A percentile compares a stretch with the other conserved stretches of the same genome.
These are phyloP conservation scores for Chelidonichthys spinosus DNA, from an alignment of 2,797 vertebrate species.

Conservation along the genomic window DNA sequence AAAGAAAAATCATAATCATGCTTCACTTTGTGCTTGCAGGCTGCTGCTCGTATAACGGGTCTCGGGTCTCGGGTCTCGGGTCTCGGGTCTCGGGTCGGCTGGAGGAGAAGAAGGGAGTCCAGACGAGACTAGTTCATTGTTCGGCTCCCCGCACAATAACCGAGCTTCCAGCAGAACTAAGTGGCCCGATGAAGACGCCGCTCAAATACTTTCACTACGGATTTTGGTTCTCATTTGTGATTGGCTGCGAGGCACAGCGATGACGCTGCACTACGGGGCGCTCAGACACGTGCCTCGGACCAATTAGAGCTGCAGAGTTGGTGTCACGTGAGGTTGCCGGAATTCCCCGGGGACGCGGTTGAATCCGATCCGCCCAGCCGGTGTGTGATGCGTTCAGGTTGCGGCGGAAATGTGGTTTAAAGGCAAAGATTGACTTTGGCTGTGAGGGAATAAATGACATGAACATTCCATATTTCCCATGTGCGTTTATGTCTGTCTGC, in stretches of 20 bases:
- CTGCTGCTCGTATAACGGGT: slow-evolving; percentile 6
- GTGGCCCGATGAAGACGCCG: slow-evolving; percentile 78
- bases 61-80: no score
- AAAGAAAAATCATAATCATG: slow-evolving; percentile 81
- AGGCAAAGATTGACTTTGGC: not conserved
- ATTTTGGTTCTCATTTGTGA: slow-evolving; percentile 94
- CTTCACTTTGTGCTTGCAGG: slow-evolving; percentile 41
- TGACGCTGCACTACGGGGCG: slow-evolving; percentile 88
- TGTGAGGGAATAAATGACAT: no score
- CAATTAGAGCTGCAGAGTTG: slow-evolving; percentile 80
- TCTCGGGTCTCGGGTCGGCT: no score
- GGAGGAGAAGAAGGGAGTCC: not conserved
- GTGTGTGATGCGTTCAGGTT: slow-evolving; percentile 38
- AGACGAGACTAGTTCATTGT: not conserved
- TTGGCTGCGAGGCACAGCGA: slow-evolving; percentile 82
- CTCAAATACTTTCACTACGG: slow-evolving; percentile 92
- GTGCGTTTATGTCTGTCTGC: no score
- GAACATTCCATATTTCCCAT: no score
- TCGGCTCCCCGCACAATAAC: slow-evolving; percentile 18
- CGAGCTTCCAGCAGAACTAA: slow-evolving; percentile 62
- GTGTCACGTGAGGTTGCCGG: slow-evolving; percentile 85
- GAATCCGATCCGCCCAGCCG: slow-evolving; percentile 28
- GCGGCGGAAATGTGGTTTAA: slow-evolving; percentile 5
- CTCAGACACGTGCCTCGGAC: slow-evolving; percentile 94
- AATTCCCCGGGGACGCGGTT: slow-evolving; percentile 51